Percentiles rank a stretch among this genome's conserved stretches.
These are phyloP conservation scores for Gallinago media DNA, from an alignment of 2,113 vertebrate genomes.

Conservation along the genomic window DNA sequence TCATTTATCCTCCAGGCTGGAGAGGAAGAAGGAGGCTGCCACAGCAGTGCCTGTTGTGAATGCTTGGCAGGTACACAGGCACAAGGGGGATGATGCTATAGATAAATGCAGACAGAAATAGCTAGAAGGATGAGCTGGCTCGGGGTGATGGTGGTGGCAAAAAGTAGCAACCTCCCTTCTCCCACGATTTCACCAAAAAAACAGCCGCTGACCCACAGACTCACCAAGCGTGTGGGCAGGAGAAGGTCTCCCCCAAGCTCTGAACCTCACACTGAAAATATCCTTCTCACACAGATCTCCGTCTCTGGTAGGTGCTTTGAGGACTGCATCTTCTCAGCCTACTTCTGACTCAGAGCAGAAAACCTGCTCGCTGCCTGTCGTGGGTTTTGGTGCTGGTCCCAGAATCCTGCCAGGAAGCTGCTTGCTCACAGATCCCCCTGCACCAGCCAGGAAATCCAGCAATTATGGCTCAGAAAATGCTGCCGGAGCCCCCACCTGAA, in stretches of 20 bases:
- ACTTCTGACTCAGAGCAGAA: slow-evolving; percentile 45
- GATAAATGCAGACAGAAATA: slow-evolving; percentile 54
- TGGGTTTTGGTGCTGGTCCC: slow-evolving; percentile 42
- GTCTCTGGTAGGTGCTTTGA: not conserved
- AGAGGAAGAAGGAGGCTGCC: slow-evolving; percentile 15
- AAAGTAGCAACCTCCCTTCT: not conserved
- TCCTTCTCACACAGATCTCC: not conserved
- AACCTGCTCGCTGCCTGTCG: not conserved
- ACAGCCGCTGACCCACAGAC: not conserved
- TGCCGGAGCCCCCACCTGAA: not conserved
- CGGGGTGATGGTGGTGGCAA: not conserved
- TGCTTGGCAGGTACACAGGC: slow-evolving; percentile 56
- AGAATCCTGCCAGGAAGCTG: slow-evolving; percentile 24
- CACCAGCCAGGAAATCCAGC: not conserved
- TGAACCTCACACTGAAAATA: not conserved
- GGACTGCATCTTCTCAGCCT: slow-evolving; percentile 33
- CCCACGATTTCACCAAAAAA: not conserved
- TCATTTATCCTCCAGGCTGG: slow-evolving; percentile 1
- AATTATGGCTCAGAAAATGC: not conserved
- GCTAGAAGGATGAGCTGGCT: slow-evolving; percentile 58
- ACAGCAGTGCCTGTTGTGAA: slow-evolving; percentile 36
- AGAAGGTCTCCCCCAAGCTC: not conserved
- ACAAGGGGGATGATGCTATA: slow-evolving; percentile 41
- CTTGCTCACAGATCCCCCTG: not conserved
- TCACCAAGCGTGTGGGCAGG: not conserved